Evolutionary conservation across 92 coral and sea anemone genomes (phyloP), one percentile per base, ranked within the genome.

Genomic region (Zoanthus sociatus): DNA sequence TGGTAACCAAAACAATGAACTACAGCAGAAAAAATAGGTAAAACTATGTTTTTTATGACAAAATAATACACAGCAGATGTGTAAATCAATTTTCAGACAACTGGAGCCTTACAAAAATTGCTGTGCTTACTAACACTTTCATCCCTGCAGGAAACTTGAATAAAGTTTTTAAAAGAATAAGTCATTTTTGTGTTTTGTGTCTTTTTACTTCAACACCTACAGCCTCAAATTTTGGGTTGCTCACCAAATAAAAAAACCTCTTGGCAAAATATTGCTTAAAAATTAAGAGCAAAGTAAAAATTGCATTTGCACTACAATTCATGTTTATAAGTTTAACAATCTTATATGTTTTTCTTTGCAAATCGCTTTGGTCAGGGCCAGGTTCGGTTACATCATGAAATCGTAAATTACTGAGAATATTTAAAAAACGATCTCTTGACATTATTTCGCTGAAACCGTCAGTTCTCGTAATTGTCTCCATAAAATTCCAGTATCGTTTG

Each of bases 321-420:
- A 56, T 45, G 74, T 86, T 64, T 4, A 74, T n/a, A 1, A 86
- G 63, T n/a, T 78, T 32, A 32, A 78, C 16, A 6, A 86, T 71
- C 21, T 85, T 85, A 20, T 74, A 73, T 17, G 69, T 77, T 67
- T 68, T 73, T 17, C 53, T 78, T 26, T 15, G 56, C 16, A 20
- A 32, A 42, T 51, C 71, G 55, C 60, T 50, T 17, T 30, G 33
- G 32, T 85, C 68, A 16, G 81, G 81, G 58, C 21, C 56, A 1
- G 48, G 51, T 14, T 13, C 33, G 21, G 20, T 47, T 32, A 73
- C 78, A 78, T 85, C 84, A 61, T 45, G 60, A 86, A 75, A 75
- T 44, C 45, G 61, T 15, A 86, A 16, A 21, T 73, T 73, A 33
- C 74, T 73, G 56, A 86, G 46, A 37, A 74, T 73, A 31, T 48